Conservation (phyloP, 92 coral and sea anemone genomes). For the Zoanthus sociatus region DNA sequence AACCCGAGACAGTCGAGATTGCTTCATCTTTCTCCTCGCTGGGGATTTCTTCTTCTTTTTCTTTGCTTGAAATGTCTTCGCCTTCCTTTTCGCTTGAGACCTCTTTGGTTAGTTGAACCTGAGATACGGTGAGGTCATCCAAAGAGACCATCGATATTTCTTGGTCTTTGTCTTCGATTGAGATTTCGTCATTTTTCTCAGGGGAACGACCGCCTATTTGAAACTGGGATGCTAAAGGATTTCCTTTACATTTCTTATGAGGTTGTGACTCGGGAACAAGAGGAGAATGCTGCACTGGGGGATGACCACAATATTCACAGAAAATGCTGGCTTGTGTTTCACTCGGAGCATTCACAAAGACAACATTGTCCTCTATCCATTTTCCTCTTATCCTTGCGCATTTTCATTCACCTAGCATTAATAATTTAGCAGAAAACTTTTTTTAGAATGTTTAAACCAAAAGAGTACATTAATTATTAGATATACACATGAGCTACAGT, state of each 20-base stretch:
- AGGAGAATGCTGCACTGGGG: constrained; percentile 41
- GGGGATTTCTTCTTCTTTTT: too few relatives aligned
- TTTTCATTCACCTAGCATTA: constrained; percentile 10
- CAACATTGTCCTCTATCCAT: constrained; percentile 26
- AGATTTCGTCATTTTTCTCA: neutral
- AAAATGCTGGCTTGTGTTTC: constrained; percentile 20
- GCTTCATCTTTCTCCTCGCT: neutral
- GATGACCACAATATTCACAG: constrained; percentile 49
- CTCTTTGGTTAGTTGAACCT: constrained; percentile 1
- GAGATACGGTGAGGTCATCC: neutral
- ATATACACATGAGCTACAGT: too few relatives aligned
- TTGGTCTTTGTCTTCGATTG: neutral
- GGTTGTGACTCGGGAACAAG: neutral
- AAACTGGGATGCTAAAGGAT: neutral
- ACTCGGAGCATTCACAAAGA: constrained; percentile 35
- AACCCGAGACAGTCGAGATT: neutral
- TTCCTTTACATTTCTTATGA: constrained; percentile 3
- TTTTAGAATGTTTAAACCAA: constrained; percentile 7
- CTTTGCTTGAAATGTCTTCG: too few relatives aligned
- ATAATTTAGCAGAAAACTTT: neutral
- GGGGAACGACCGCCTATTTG: neutral
- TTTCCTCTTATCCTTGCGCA: constrained; percentile 50
- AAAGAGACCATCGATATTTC: neutral
- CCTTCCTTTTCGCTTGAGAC: neutral
- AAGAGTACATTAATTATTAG: neutral